phyloP scores from a whole-genome alignment of 1,140 invertebrate genomes.

The Arctopsyche grandis region DNA sequence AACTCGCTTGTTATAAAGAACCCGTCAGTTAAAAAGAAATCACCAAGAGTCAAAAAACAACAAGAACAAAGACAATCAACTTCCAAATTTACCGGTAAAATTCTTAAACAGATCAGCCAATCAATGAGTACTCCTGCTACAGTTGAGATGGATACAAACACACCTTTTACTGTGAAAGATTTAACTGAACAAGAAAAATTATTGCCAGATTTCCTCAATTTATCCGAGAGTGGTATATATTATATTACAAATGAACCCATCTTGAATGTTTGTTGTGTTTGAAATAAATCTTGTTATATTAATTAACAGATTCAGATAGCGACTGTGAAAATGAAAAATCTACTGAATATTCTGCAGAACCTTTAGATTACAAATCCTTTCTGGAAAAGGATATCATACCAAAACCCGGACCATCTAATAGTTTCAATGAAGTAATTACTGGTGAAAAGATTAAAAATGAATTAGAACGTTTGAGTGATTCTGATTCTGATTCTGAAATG shows the following conservation, averaged over 20 bases:
- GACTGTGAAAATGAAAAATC: slow-evolving; percentile 57
- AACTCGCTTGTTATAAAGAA: neutral
- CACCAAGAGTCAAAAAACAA: neutral
- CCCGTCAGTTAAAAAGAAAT: neutral
- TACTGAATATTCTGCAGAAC: slow-evolving; percentile 8
- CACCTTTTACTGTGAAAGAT: slow-evolving; percentile 60
- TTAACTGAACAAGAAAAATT: slow-evolving; percentile 64
- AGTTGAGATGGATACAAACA: neutral
- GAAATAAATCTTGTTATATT: neutral
- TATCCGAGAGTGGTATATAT: slow-evolving; percentile 65
- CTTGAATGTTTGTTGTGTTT: neutral
- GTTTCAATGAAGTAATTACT: neutral
- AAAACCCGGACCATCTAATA: neutral
- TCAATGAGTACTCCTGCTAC: neutral
- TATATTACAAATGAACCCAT: neutral
- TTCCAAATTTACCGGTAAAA: neutral
- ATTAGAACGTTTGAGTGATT: slow-evolving; percentile 54
- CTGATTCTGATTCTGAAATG: slow-evolving; percentile 58
- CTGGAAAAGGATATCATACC: slow-evolving; percentile 17
- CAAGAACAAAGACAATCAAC: neutral
- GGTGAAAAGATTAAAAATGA: slow-evolving; percentile 42
- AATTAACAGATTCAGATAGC: slow-evolving; percentile 48
- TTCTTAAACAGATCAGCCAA: neutral
- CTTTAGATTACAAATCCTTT: slow-evolving; percentile 44
- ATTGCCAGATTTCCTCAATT: slow-evolving; percentile 62